Conservation (phyloP, 2,797 vertebrate species). For the Echeneis naucrates region DNA sequence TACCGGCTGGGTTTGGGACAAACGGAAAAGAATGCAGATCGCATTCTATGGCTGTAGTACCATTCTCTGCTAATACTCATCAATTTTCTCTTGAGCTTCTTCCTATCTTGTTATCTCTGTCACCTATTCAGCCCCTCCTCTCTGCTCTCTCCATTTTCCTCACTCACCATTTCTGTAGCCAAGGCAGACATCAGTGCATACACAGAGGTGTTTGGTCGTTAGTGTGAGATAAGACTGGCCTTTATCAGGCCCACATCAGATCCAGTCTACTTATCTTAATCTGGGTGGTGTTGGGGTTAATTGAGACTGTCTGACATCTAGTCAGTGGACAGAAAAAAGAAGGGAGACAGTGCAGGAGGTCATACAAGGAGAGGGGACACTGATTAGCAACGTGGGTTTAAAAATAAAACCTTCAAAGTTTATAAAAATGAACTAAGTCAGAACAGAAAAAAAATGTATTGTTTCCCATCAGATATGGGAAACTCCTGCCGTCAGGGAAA, state of each 20-base stretch:
- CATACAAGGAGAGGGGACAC: not conserved
- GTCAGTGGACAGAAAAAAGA: conserved; percentile 23
- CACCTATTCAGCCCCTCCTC: conserved; percentile 50
- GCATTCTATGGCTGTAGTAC: conserved; percentile 41
- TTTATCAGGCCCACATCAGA: conserved; percentile 69
- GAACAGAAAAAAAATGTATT: no score
- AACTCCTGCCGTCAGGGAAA: not conserved
- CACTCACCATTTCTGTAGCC: conserved; percentile 17
- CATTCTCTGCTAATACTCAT: conserved; percentile 61
- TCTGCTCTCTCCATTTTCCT: conserved; percentile 12
- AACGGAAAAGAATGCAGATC: conserved; percentile 37
- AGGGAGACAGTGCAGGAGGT: conserved; percentile 11
- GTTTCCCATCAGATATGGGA: not conserved
- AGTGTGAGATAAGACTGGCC: conserved; percentile 53
- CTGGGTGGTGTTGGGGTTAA: conserved; percentile 67
- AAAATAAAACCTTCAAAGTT: conserved; percentile 15
- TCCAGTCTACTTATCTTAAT: conserved; percentile 67
- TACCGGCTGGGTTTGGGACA: conserved; percentile 11
- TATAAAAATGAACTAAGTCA: not conserved
- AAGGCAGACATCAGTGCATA: conserved; percentile 37
- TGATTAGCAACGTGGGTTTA: not conserved
- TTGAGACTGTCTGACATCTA: conserved; percentile 68
- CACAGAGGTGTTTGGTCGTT: conserved; percentile 52
- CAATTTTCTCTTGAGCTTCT: conserved; percentile 48
- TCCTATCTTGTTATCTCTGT: conserved; percentile 66